Percentiles rank a stretch among this genome's conserved stretches.
Evolutionary conservation across 2,113 vertebrate species (phyloP).

Genomic region (Aldabrachelys gigantea): DNA sequence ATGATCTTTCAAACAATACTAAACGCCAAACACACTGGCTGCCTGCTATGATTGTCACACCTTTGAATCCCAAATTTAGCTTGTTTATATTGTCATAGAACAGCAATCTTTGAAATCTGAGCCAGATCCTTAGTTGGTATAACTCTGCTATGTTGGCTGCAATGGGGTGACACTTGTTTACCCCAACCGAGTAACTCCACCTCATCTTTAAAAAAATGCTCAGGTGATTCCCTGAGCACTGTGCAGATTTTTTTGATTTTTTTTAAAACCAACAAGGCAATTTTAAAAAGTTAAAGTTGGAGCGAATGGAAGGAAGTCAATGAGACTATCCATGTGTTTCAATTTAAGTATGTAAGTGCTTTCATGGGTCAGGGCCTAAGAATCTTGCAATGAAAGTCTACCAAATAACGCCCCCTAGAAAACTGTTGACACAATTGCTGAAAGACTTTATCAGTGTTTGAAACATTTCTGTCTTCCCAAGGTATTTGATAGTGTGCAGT

Average conservation of each 20-base stretch:
- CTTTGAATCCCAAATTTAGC: background rate
- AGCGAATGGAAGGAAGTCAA: background rate
- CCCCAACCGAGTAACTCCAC: accelerated
- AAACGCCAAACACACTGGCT: background rate
- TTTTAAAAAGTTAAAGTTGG: background rate
- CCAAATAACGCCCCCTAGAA: background rate
- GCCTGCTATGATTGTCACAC: background rate
- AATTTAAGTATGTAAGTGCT: background rate
- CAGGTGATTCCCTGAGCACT: background rate
- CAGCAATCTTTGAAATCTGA: accelerated
- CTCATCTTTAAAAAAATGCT: background rate
- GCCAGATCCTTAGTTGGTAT: background rate
- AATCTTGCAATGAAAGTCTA: background rate
- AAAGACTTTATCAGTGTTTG: background rate
- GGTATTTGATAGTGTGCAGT: background rate
- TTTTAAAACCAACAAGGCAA: background rate
- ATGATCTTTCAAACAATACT: background rate
- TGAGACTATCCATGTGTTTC: background rate
- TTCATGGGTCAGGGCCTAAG: background rate
- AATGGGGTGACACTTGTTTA: background rate
- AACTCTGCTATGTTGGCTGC: background rate
- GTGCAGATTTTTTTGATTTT: background rate
- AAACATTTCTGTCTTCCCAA: background rate
- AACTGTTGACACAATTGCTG: background rate
- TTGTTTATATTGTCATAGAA: background rate